A percentile compares a stretch with the other conserved stretches of the same genome.
phyloP scores from a whole-genome alignment of 2,888 invertebrate species.

The Endomychus coccineus region DNA sequence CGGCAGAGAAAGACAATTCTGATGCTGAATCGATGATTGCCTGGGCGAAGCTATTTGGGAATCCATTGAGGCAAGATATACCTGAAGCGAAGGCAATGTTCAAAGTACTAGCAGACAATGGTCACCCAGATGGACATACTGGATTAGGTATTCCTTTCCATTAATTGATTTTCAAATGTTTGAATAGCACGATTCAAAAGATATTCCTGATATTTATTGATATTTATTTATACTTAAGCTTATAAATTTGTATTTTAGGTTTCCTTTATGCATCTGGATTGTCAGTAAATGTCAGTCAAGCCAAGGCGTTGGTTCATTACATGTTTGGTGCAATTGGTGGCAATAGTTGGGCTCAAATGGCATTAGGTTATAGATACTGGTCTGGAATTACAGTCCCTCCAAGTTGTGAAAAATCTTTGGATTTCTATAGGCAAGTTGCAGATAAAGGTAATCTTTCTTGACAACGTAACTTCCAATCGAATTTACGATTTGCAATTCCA shows the following conservation, averaged over 20 bases:
- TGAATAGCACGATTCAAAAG: too few species aligned
- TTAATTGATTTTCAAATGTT: conserved; percentile 9
- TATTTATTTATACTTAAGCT: too few species aligned
- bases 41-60: conserved; percentile 84
- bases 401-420: conserved; percentile 87
- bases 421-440: conserved; percentile 86
- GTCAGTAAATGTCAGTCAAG: conserved; percentile 80
- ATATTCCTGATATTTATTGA: too few species aligned
- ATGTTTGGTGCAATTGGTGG: conserved; percentile 87
- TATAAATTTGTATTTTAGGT: conserved; percentile 52
- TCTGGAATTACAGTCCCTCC: conserved; percentile 81
- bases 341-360: conserved; percentile 93
- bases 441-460: conserved; percentile 57
- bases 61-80: conserved; percentile 67
- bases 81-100: conserved; percentile 70
- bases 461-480: neutral
- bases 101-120: conserved; percentile 63
- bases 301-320: conserved; percentile 84
- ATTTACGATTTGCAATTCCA: conserved; percentile 30
- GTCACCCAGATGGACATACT: conserved; percentile 85
- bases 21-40: conserved; percentile 80
- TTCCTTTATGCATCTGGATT: conserved; percentile 84
- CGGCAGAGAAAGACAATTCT: conserved; percentile 72
- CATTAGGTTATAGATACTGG: conserved; percentile 90
- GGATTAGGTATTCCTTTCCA: conserved; percentile 42